These are phyloP conservation scores for Elgaria multicarinata DNA, from an alignment of 2,113 vertebrate genomes.

Conservation along the genomic window DNA sequence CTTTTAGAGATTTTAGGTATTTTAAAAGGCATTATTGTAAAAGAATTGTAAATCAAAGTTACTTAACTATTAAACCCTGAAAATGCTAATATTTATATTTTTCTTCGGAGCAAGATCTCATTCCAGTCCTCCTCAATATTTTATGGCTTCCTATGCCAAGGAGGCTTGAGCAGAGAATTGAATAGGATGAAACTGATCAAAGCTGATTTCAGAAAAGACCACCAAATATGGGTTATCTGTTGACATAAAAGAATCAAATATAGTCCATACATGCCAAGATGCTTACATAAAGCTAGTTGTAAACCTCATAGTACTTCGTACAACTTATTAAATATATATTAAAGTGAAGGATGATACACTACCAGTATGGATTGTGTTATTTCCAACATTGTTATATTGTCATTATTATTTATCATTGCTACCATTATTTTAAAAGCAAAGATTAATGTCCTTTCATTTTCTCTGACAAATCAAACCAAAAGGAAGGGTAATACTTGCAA, in stretches of 20 bases:
- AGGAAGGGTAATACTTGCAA: neutral
- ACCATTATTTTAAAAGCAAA: conserved; percentile 17
- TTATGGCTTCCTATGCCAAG: conserved; percentile 24
- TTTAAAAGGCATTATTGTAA: conserved; percentile 1
- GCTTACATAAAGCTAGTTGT: conserved; percentile 10
- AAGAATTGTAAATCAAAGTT: conserved; percentile 38
- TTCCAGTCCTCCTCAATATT: conserved; percentile 20
- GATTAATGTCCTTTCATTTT: conserved; percentile 14
- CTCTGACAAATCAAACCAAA: conserved; percentile 18
- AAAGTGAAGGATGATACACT: conserved; percentile 1
- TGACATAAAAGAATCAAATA: conserved; percentile 10
- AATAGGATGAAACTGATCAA: conserved; percentile 24
- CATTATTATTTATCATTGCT: neutral
- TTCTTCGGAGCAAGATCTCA: conserved; percentile 18
- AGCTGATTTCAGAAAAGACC: conserved; percentile 9
- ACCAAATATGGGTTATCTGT: conserved; percentile 6
- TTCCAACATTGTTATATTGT: neutral
- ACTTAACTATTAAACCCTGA: conserved; percentile 34
- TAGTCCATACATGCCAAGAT: conserved; percentile 20
- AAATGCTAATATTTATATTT: conserved; percentile 32
- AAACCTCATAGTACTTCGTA: conserved; percentile 13
- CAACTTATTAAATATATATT: neutral
- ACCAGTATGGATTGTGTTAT: neutral
- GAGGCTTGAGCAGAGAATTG: conserved; percentile 23
- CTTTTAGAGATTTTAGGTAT: neutral